Percentiles rank a stretch among this genome's conserved stretches.
phyloP scores from a whole-genome alignment of 1,140 invertebrate genomes.

The Wasmannia auropunctata region DNA sequence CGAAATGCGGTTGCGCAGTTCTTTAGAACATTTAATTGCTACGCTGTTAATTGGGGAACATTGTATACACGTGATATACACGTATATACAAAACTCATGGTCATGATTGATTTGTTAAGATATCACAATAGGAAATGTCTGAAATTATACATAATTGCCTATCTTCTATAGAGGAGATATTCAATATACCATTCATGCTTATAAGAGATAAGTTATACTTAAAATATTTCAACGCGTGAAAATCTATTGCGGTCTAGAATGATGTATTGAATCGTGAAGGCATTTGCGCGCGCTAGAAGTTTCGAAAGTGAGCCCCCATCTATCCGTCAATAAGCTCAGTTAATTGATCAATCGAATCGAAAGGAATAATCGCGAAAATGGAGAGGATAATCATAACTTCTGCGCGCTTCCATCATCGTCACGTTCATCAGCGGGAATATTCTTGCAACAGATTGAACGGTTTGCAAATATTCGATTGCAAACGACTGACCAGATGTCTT shows the following conservation, averaged over 20 bases:
- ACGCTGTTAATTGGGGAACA: background rate
- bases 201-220: background rate
- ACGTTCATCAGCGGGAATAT: background rate
- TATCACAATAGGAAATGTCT: background rate
- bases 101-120: background rate
- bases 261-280: background rate
- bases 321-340: slow-evolving; percentile 3
- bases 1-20: background rate
- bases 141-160: background rate
- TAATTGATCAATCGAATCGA: slow-evolving; percentile 29
- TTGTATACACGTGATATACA: background rate
- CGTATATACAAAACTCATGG: background rate
- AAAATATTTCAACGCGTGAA: background rate
- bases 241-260: background rate
- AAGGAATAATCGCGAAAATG: slow-evolving; percentile 41
- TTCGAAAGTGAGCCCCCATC: background rate
- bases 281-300: background rate
- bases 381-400: slow-evolving; percentile 29
- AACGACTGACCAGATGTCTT: background rate
- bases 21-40: background rate
- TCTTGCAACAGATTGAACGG: background rate
- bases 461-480: background rate
- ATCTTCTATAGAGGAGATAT: background rate
- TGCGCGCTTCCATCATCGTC: slow-evolving; percentile 3
- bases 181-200: background rate